phyloP scores from a whole-genome alignment of 2,888 invertebrate genomes.

The Agrilus mali region DNA sequence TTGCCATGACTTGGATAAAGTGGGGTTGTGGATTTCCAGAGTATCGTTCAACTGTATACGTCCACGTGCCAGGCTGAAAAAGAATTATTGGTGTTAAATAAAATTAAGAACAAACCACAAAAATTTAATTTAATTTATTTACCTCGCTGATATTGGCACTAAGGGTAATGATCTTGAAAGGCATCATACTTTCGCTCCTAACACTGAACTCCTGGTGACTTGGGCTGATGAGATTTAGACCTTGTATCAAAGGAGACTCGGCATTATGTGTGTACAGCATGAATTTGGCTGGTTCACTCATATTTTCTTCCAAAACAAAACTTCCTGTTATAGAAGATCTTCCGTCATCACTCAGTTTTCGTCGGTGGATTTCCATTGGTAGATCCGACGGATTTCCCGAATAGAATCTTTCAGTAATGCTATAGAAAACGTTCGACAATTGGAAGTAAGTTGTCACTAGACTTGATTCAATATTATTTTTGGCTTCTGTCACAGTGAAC shows the following conservation, averaged over 20 bases:
- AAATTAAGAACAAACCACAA: background rate
- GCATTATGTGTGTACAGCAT: slow-evolving; percentile 40
- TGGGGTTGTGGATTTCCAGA: slow-evolving; percentile 46
- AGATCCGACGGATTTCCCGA: slow-evolving; percentile 34
- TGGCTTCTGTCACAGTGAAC: slow-evolving; percentile 40
- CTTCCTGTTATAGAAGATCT: slow-evolving; percentile 38
- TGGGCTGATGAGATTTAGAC: slow-evolving; percentile 38
- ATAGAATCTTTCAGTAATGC: slow-evolving; percentile 35
- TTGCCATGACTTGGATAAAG: slow-evolving; percentile 46
- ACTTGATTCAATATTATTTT: slow-evolving; percentile 38
- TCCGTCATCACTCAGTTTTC: slow-evolving; percentile 38
- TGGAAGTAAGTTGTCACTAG: slow-evolving; percentile 41
- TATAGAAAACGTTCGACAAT: slow-evolving; percentile 36
- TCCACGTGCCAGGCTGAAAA: slow-evolving; percentile 43
- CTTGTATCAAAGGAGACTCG: slow-evolving; percentile 38
- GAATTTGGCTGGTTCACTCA: slow-evolving; percentile 40
- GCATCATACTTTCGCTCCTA: slow-evolving; percentile 36
- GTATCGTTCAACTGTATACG: slow-evolving; percentile 43
- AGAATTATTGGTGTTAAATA: too few species aligned
- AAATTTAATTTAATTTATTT: slow-evolving; percentile 9
- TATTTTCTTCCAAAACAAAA: slow-evolving; percentile 39
- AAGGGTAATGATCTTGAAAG: slow-evolving; percentile 39
- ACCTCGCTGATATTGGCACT: slow-evolving; percentile 40
- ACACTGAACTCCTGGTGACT: slow-evolving; percentile 34
- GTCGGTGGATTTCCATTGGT: slow-evolving; percentile 40